Conservation (phyloP, 1,140 invertebrate species). For the Hetaerina americana region DNA sequence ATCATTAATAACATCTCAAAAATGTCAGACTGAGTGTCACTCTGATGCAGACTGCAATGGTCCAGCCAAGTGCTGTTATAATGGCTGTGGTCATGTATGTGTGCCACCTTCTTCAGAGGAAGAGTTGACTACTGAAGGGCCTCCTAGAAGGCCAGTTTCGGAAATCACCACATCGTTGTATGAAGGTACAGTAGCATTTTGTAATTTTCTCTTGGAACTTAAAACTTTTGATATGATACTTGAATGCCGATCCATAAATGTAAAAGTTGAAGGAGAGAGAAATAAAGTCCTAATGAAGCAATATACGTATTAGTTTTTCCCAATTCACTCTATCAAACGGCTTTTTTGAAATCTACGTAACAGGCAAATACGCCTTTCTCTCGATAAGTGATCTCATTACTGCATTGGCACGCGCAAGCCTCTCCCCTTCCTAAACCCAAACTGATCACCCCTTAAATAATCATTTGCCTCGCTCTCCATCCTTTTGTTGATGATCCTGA, state of each 20-base stretch:
- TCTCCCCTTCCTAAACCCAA: too few relatives aligned
- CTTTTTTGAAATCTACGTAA: too few relatives aligned
- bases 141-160: neutral
- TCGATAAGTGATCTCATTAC: too few relatives aligned
- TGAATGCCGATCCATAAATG: too few relatives aligned
- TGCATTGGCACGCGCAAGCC: too few relatives aligned
- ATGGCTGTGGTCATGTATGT: slow-evolving; percentile 61
- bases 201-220: too few relatives aligned
- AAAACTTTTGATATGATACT: too few relatives aligned
- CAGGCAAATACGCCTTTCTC: too few relatives aligned
- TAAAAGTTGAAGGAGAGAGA: neutral
- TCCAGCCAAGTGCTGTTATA: slow-evolving; percentile 66
- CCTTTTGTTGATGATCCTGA: too few relatives aligned
- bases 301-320: neutral
- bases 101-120: slow-evolving; percentile 35
- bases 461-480: too few relatives aligned
- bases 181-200: neutral
- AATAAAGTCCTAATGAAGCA: neutral
- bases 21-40: slow-evolving; percentile 58
- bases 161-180: neutral
- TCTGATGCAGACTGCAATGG: slow-evolving; percentile 70
- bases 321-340: too few relatives aligned
- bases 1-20: slow-evolving; percentile 13
- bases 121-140: neutral
- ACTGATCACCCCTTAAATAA: too few relatives aligned